Base-by-base conservation (phyloP, 92 coral and sea anemone species). In the Siderastrea radians region DNA sequence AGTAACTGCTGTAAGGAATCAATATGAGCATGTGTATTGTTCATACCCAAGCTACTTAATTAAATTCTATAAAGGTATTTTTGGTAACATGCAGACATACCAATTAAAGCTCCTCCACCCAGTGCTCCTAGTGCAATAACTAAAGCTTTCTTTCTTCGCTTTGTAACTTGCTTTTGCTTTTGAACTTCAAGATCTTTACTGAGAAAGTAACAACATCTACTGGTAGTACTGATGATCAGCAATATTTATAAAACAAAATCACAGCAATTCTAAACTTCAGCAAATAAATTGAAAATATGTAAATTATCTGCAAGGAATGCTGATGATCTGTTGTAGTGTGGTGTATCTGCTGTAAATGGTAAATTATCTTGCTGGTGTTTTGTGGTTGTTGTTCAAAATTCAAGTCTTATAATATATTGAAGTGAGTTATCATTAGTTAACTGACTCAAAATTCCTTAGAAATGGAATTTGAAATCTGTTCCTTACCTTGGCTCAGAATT, bases 71-170 rank as follows among this genome's bases (percentile, higher is more conserved):
- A 26, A 26, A 26, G 38, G 38, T 26, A 26, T 26, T 26, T 26
- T 26, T 26, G 38, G 38, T 26, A 26, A 48, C 9, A 10, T 10
- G 48, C 63, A 53, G 4, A 64, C 92, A 52, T 12, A 91, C 99
- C 99, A 54, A 94, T 74, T 5, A 92, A 45, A 9, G 95, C 92
- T 13, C 96, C 97, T 3, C 99, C 97, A 1, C 91, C 93, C 11
- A 96, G 55, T 2, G 95, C 97, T 6, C 99, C 99, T 70, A 96
- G 92, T 17, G 94, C 99, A 63, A 96, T 96, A 62, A 90, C 49
- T 9, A 96, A 43, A 48, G 91, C 92, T 47, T 87, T 85, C 65
- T 91, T 86, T 58, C 88, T 93, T 70, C 88, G 85, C 70, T 85
- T 81, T 58, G 77, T 73, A 0, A 82, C 75, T 71, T 87, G 81